These are phyloP conservation scores for Arnoldichthys spilopterus DNA, from an alignment of 2,797 vertebrate genomes.

Conservation along the genomic window DNA sequence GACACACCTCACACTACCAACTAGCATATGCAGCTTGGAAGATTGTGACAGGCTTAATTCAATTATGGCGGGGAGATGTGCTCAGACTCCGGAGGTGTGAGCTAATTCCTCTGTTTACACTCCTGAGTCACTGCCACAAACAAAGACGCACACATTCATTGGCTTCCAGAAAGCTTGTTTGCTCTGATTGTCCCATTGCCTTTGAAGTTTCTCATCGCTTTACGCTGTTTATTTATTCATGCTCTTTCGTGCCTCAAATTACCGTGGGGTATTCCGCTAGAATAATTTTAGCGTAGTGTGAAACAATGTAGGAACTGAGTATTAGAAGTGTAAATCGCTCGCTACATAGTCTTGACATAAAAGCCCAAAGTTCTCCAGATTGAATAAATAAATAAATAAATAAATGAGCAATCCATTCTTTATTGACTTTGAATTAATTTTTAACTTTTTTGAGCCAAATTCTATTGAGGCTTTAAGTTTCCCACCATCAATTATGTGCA, in stretches of 20 bases:
- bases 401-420: constrained; percentile 24
- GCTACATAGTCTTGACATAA: constrained; percentile 55
- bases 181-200: constrained; percentile 73
- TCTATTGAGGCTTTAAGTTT: constrained; percentile 35
- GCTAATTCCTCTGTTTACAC: constrained; percentile 79
- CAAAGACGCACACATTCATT: constrained; percentile 71
- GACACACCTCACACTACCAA: constrained; percentile 55
- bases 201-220: constrained; percentile 80
- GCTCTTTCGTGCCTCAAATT: constrained; percentile 70
- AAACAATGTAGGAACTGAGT: constrained; percentile 67
- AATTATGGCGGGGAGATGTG: constrained; percentile 72
- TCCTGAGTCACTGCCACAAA: constrained; percentile 78
- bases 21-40: constrained; percentile 49
- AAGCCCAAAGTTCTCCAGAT: constrained; percentile 7
- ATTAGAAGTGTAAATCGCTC: constrained; percentile 65
- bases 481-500: constrained; percentile 45
- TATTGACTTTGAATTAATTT: constrained; percentile 30
- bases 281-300: constrained; percentile 76
- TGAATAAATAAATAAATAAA: constrained; percentile 3
- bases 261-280: constrained; percentile 71
- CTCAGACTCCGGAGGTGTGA: constrained; percentile 75
- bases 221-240: constrained; percentile 80
- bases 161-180: constrained; percentile 75
- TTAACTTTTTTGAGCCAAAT: constrained; percentile 30
- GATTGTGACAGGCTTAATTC: constrained; percentile 73